Conservation (phyloP, 1,140 invertebrate genomes). For the Aphaenogaster ashmeadi region DNA sequence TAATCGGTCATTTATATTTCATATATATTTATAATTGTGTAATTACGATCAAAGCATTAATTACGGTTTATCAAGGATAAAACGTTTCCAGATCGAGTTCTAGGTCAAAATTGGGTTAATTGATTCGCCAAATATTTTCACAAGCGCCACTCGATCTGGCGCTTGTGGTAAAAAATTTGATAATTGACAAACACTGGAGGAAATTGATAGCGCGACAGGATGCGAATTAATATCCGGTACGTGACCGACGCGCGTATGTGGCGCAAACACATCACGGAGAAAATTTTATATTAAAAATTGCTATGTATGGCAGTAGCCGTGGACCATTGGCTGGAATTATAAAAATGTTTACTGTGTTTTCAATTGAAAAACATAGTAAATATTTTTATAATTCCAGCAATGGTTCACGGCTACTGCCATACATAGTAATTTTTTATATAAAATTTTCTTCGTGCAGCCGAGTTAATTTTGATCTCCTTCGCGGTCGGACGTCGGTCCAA, state of each 20-base stretch:
- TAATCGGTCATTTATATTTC: neutral
- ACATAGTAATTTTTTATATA: no score
- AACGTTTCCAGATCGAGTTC: neutral
- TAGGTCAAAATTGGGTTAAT: conserved; percentile 40
- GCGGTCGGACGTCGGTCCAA: conserved; percentile 27
- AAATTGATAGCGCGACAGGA: conserved; percentile 68
- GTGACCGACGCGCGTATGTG: conserved; percentile 70
- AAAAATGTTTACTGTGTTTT: no score
- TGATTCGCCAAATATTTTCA: conserved; percentile 56
- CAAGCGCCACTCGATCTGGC: conserved; percentile 40
- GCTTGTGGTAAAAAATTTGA: conserved; percentile 64
- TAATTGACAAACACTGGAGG: conserved; percentile 70
- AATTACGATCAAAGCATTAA: conserved; percentile 11
- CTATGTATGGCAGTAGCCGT: no score
- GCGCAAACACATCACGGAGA: conserved; percentile 33
- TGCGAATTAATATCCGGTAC: conserved; percentile 77
- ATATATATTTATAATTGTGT: conserved; percentile 14
- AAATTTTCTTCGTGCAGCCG: neutral
- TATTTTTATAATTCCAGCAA: no score
- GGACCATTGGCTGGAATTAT: no score
- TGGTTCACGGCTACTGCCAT: no score
- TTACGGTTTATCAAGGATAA: conserved; percentile 21
- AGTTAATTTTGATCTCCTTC: conserved; percentile 74
- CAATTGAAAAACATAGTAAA: no score
- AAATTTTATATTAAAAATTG: no score